These are phyloP conservation scores for Capreolus pygargus DNA, from an alignment of 2,113 vertebrate genomes.

Conservation along the genomic window DNA sequence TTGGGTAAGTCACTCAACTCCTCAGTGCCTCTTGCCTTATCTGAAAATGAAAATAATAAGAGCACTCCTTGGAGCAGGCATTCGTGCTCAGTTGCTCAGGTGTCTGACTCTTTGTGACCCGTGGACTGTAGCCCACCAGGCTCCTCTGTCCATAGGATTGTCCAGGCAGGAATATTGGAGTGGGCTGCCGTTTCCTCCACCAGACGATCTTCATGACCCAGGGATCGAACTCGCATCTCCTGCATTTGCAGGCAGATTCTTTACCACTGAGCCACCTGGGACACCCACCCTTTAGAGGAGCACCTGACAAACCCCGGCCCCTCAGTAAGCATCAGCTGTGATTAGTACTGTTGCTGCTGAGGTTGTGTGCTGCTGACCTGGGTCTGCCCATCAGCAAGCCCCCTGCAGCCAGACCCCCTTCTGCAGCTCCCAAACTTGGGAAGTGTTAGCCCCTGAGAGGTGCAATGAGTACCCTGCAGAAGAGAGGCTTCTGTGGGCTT, in stretches of 20 bases:
- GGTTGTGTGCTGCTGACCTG: fast-evolving
- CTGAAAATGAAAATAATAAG: not conserved
- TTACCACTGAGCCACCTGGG: too few relatives aligned
- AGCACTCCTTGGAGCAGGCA: not conserved
- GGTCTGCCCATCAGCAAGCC: not conserved
- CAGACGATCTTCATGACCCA: too few relatives aligned
- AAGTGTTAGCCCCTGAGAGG: slow-evolving; percentile 27
- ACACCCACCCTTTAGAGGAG: too few relatives aligned
- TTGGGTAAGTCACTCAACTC: not conserved
- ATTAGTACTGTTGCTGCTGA: not conserved
- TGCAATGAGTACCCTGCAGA: not conserved
- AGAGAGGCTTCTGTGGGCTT: slow-evolving; percentile 46
- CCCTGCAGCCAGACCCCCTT: not conserved
- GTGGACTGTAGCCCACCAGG: not conserved
- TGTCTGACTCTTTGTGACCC: not conserved
- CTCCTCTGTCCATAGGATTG: not conserved
- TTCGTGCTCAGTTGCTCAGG: not conserved
- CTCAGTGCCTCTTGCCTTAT: not conserved
- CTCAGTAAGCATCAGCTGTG: not conserved
- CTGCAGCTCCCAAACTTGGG: not conserved
- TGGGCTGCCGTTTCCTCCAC: not conserved
- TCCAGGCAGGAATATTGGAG: not conserved
- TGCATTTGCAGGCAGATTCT: too few relatives aligned
- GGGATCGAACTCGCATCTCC: too few relatives aligned
- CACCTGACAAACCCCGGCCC: fast-evolving